Conservation (phyloP, 2,888 invertebrate species). For the Ormyrus nitidulus region DNA sequence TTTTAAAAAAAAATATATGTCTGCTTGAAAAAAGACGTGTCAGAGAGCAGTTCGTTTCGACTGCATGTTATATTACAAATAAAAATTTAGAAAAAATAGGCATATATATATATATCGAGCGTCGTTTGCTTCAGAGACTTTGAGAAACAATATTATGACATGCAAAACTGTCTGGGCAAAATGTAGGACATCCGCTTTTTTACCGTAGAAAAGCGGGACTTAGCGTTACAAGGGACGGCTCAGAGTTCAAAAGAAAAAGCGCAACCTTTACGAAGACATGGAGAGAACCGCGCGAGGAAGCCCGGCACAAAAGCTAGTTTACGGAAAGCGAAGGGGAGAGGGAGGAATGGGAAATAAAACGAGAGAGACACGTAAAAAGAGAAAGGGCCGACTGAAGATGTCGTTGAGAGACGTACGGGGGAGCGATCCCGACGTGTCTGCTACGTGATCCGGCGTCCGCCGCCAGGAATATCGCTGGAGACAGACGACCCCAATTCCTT, state of each 20-base stretch:
- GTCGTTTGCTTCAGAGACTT: too few relatives aligned
- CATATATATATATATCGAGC: too few relatives aligned
- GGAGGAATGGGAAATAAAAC: not conserved
- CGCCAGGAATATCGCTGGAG: conserved; percentile 5
- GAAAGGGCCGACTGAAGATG: not conserved
- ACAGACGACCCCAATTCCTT: conserved; percentile 53
- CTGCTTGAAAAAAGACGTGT: too few relatives aligned
- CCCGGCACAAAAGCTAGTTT: not conserved
- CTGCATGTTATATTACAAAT: too few relatives aligned
- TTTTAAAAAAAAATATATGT: too few relatives aligned
- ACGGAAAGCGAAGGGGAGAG: conserved; percentile 2
- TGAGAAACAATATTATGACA: too few relatives aligned
- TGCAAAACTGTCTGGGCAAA: too few relatives aligned
- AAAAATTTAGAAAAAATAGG: too few relatives aligned
- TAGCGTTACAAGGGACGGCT: too few relatives aligned
- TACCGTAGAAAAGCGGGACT: too few relatives aligned
- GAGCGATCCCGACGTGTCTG: conserved; percentile 46
- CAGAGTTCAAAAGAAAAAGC: not conserved
- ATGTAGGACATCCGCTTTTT: too few relatives aligned
- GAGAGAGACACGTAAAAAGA: conserved; percentile 5
- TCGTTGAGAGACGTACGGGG: not conserved
- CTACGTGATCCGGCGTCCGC: conserved; percentile 53
- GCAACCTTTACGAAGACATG: not conserved
- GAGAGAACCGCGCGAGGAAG: not conserved
- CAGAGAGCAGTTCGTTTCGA: too few relatives aligned